Evolutionary conservation across 2,888 invertebrate genomes (phyloP).

Genomic region (Hesperia comma): DNA sequence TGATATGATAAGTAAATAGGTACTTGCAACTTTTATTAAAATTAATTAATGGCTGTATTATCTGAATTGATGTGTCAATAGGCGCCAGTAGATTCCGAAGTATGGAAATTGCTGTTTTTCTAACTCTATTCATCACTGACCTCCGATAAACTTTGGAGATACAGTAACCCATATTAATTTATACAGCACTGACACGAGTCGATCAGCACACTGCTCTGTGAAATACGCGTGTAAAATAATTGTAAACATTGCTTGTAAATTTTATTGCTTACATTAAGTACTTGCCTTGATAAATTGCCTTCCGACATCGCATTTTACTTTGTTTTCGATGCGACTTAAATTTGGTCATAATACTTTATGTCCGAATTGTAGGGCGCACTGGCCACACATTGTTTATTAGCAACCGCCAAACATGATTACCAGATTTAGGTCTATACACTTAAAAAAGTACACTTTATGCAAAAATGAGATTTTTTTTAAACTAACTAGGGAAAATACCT

Average conservation of each 20-base stretch:
- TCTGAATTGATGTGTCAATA: constrained; percentile 51
- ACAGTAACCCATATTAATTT: constrained; percentile 60
- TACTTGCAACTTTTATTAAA: constrained; percentile 48
- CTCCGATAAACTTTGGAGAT: constrained; percentile 70
- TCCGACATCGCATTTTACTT: background rate
- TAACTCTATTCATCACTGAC: constrained; percentile 68
- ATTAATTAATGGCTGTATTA: constrained; percentile 49
- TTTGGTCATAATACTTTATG: no score
- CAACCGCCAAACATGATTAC: no score
- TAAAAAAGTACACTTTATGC: no score
- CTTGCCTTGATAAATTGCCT: background rate
- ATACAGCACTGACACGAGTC: constrained; percentile 63
- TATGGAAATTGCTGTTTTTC: constrained; percentile 61
- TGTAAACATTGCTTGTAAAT: constrained; percentile 23
- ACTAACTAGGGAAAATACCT: no score
- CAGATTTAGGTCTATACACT: no score
- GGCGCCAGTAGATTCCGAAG: constrained; percentile 65
- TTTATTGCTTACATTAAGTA: background rate
- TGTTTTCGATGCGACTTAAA: no score
- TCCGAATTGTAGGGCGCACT: background rate
- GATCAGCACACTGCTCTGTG: constrained; percentile 54
- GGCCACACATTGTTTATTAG: background rate
- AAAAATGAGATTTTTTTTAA: no score
- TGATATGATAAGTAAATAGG: constrained; percentile 36
- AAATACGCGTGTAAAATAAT: constrained; percentile 44